phyloP scores from a whole-genome alignment of 2,888 invertebrate genomes.

The Caenorhabditis wallacei region DNA sequence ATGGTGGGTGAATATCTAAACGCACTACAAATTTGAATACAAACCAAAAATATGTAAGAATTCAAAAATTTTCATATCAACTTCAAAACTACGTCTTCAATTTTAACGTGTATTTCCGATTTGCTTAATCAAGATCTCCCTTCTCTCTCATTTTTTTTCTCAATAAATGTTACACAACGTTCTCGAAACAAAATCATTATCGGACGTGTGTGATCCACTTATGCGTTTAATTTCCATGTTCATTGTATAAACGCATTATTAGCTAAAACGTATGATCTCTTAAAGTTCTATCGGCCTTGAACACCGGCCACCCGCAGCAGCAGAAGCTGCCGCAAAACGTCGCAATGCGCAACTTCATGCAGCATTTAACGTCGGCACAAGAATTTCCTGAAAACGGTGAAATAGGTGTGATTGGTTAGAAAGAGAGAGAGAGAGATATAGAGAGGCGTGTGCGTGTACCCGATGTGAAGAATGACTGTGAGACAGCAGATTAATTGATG shows the following conservation, averaged over 20 bases:
- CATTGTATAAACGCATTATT: conserved; percentile 33
- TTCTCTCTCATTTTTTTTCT: conserved; percentile 4
- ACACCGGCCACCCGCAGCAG: conserved; percentile 26
- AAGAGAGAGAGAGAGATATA: no score
- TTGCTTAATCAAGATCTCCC: neutral
- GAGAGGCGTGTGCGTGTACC: conserved; percentile 19
- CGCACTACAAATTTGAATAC: neutral
- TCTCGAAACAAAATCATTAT: conserved; percentile 36
- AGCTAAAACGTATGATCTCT: conserved; percentile 59
- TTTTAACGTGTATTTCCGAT: neutral
- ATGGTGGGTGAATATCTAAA: no score
- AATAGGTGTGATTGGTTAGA: conserved; percentile 49
- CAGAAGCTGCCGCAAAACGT: conserved; percentile 2
- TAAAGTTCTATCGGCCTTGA: conserved; percentile 62
- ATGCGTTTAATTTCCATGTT: conserved; percentile 15
- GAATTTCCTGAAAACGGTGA: conserved; percentile 56
- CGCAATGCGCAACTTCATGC: conserved; percentile 24
- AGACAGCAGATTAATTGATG: conserved; percentile 44
- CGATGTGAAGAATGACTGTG: conserved; percentile 21
- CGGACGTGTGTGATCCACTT: conserved; percentile 34
- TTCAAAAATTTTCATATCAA: neutral
- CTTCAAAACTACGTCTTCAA: neutral
- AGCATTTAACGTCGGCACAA: conserved; percentile 15
- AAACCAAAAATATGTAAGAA: neutral
- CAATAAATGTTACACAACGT: conserved; percentile 1